Evolutionary conservation across 2,113 vertebrate species (phyloP).

Genomic region (Chaetodon auriga): DNA sequence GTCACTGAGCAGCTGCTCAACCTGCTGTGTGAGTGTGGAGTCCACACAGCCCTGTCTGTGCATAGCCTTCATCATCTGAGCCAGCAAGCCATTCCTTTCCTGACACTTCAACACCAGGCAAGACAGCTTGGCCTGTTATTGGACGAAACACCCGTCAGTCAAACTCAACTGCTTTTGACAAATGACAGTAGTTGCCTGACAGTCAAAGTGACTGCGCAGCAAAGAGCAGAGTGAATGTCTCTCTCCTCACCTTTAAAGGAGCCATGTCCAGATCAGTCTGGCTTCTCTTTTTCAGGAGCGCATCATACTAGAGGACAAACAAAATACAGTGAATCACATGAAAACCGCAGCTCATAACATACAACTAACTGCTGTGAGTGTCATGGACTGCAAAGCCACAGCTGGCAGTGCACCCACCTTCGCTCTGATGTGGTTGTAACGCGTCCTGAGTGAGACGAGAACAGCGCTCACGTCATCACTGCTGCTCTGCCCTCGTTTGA

Average conservation of each 20-base stretch:
- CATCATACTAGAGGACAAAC: constrained; percentile 77
- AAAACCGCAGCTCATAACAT: neutral
- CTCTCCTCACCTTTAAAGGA: constrained; percentile 86
- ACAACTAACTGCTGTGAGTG: neutral
- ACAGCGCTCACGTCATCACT: constrained; percentile 57
- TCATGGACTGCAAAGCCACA: neutral
- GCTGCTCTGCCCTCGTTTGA: constrained; percentile 63
- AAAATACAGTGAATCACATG: neutral
- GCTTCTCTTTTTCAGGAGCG: constrained; percentile 78
- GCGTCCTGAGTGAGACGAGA: constrained; percentile 66
- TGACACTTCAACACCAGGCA: constrained; percentile 87
- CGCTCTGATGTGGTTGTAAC: constrained; percentile 72
- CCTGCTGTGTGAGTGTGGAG: constrained; percentile 71
- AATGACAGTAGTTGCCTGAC: neutral
- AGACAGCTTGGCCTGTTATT: constrained; percentile 81
- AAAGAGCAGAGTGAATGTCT: neutral
- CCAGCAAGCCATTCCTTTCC: constrained; percentile 85
- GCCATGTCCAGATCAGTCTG: constrained; percentile 73
- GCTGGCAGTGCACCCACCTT: constrained; percentile 61
- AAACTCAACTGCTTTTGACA: constrained; percentile 2
- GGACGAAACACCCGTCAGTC: constrained; percentile 42
- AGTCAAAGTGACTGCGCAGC: neutral
- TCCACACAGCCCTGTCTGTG: constrained; percentile 57
- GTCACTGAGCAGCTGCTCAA: constrained; percentile 80
- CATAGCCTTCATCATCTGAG: constrained; percentile 75